Evolutionary conservation across 2,888 invertebrate genomes (phyloP), one percentile per base, ranked within the genome.

Genomic region (Prionchulus punctatus): DNA sequence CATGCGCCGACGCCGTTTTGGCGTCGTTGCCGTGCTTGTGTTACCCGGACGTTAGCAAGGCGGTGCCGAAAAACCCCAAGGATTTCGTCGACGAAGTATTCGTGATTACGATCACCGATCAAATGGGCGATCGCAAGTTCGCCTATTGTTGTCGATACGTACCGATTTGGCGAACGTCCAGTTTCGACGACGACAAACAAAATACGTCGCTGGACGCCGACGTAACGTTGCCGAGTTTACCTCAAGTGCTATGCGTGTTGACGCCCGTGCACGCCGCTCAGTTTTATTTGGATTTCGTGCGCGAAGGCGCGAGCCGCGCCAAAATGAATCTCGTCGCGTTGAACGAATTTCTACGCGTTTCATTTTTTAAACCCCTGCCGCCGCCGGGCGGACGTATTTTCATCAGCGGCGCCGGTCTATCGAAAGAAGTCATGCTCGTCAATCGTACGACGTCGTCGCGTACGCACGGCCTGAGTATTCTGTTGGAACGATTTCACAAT

Each of bases 61-160:
- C 53, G 2, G 3, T 2, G 2, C 27, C 31, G 28, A 15, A 3
- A 12, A n/a, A 1, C 1, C 36, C 49, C 21, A 25, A 4, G 2
- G 30, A 47, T 1, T 28, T n/a, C 12, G 18, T 18, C 42, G 57
- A 55, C 30, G 43, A 57, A 45, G 2, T 15, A 26, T 57, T 57
- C 48, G 54, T 54, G 2, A 45, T 57, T 15, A 55, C 55, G 2
- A 18, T 55, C n/a, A 57, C 57, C 12, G 50, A 57, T 27, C 27
- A 49, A 26, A 2, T 31, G 1, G 57, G 49, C 12, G 30, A 53
- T 54, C 43, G 57, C 12, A 54, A 49, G 23, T 57, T 57, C 30
- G 57, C 54, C 27, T 57, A 55, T 28, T 57, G 57, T 27, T 57
- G 55, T 28, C 54, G 57, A 7, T 57, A 36, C 36, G 28, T 54